Conservation (phyloP, 2,797 vertebrate genomes). For the Ptychobarbus kaznakovi region DNA sequence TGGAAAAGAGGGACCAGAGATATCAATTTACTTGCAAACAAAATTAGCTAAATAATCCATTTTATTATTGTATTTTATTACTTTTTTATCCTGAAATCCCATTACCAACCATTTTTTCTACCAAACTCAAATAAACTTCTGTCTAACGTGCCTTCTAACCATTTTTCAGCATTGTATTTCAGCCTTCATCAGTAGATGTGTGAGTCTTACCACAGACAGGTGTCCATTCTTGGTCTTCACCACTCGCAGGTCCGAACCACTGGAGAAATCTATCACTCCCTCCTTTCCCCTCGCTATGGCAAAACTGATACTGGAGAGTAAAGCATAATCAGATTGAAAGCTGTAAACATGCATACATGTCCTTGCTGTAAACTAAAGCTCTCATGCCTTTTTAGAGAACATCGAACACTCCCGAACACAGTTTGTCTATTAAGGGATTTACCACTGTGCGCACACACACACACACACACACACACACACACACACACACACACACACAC, state of each 20-base stretch:
- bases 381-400: background rate
- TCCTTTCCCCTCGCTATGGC: slow-evolving; percentile 89
- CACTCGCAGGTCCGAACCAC: slow-evolving; percentile 90
- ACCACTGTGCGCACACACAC: background rate
- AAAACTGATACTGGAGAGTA: slow-evolving; percentile 86
- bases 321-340: background rate
- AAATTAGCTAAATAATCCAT: background rate
- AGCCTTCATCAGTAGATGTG: background rate
- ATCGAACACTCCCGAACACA: background rate
- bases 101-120: background rate
- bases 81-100: background rate
- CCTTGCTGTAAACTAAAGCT: background rate
- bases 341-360: background rate
- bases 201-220: slow-evolving; percentile 92
- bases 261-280: slow-evolving; percentile 92
- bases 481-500: slow-evolving; percentile 45
- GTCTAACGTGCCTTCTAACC: background rate
- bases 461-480: slow-evolving; percentile 69
- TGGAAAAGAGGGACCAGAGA: slow-evolving; percentile 66
- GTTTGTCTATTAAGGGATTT: background rate
- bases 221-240: slow-evolving; percentile 95
- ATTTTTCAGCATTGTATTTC: background rate
- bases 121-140: background rate
- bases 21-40: background rate
- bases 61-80: background rate